These are phyloP conservation scores for Lasioglossum morio DNA, from an alignment of 2,888 invertebrate genomes.

Conservation along the genomic window DNA sequence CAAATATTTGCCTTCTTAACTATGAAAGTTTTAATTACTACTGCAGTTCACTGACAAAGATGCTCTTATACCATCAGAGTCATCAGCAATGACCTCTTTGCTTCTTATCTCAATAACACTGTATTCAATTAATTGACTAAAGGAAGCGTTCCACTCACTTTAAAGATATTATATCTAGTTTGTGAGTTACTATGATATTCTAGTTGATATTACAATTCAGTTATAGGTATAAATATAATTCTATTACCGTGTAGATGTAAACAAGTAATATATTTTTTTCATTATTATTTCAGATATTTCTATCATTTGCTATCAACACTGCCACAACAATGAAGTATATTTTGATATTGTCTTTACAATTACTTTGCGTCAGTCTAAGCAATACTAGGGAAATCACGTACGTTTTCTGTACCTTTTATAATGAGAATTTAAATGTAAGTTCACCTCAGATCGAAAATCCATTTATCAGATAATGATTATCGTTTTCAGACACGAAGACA, in stretches of 20 bases:
- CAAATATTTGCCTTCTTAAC: conserved; percentile 11
- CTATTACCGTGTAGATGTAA: not conserved
- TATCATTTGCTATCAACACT: not conserved
- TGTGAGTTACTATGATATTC: conserved; percentile 14
- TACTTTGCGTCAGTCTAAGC: conserved; percentile 37
- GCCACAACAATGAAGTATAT: conserved; percentile 60
- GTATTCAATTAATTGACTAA: conserved; percentile 79
- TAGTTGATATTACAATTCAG: conserved; percentile 16
- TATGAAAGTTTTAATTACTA: conserved; percentile 45
- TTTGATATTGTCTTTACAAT: conserved; percentile 51
- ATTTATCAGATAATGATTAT: not conserved
- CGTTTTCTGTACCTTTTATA: conserved; percentile 53
- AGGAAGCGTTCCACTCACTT: conserved; percentile 52
- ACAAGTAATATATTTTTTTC: conserved; percentile 20
- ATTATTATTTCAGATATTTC: conserved; percentile 51
- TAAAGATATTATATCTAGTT: conserved; percentile 34
- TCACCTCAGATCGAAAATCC: not conserved
- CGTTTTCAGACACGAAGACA: conserved; percentile 83
- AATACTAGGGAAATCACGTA: conserved; percentile 79
- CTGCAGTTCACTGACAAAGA: conserved; percentile 64
- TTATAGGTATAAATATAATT: not conserved
- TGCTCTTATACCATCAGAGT: conserved; percentile 70
- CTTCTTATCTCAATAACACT: conserved; percentile 76
- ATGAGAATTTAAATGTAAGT: not conserved
- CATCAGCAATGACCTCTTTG: conserved; percentile 77